A percentile compares a stretch with the other conserved stretches of the same genome.
These are phyloP conservation scores for Malthinus seriepunctatus DNA, from an alignment of 2,888 invertebrate species.

Conservation along the genomic window DNA sequence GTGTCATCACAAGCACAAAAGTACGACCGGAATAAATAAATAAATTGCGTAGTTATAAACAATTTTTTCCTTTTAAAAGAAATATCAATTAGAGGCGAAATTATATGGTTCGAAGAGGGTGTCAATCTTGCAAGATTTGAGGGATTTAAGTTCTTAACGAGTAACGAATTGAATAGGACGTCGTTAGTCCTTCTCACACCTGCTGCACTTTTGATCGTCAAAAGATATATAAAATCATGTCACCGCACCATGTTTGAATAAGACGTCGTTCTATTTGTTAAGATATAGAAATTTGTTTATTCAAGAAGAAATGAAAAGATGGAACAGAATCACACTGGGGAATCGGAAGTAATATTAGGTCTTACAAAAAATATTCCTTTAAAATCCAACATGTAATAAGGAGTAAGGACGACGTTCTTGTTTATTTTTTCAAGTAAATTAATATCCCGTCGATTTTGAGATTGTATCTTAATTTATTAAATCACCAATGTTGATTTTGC, in stretches of 20 bases:
- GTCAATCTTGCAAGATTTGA: too few species aligned
- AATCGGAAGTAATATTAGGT: neutral
- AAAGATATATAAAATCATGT: constrained; percentile 9
- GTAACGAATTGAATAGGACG: neutral
- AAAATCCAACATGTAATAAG: constrained; percentile 10
- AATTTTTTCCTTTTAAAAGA: too few species aligned
- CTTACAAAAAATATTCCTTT: neutral
- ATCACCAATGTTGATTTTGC: constrained; percentile 17
- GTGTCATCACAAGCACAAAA: too few species aligned
- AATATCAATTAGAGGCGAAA: too few species aligned
- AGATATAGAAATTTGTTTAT: constrained; percentile 16
- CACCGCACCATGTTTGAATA: constrained; percentile 6
- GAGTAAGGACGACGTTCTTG: neutral
- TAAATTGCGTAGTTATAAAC: too few species aligned
- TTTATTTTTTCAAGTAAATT: constrained; percentile 2
- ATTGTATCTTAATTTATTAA: constrained; percentile 13
- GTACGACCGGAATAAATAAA: too few species aligned
- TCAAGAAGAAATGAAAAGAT: constrained; percentile 11
- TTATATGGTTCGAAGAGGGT: too few species aligned
- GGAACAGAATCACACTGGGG: neutral
- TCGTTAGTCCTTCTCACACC: constrained; percentile 3
- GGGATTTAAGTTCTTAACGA: neutral
- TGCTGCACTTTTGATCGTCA: constrained; percentile 10
- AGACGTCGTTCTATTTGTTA: constrained; percentile 5
- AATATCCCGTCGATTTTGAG: constrained; percentile 8